These are phyloP conservation scores for Crossocerus cetratus DNA, from an alignment of 2,888 invertebrate genomes.

Conservation along the genomic window DNA sequence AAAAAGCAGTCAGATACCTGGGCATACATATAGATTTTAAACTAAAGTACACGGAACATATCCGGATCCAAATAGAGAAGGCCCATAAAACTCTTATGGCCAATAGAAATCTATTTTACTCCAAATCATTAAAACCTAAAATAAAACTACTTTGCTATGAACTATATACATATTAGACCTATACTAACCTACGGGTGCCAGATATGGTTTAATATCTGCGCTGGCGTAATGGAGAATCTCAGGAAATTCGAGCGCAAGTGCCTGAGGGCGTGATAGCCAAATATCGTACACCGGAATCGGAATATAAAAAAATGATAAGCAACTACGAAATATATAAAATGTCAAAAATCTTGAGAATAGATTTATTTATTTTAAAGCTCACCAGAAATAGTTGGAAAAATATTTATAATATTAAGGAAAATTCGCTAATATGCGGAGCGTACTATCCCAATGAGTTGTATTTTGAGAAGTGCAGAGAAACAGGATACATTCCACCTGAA, in stretches of 20 bases:
- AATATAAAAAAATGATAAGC: conserved; percentile 20
- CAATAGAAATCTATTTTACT: too few relatives aligned
- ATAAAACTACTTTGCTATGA: too few relatives aligned
- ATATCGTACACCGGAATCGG: conserved; percentile 12
- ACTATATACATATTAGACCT: too few relatives aligned
- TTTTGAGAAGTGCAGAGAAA: neutral
- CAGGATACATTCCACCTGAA: conserved; percentile 33
- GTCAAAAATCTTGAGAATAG: conserved; percentile 26
- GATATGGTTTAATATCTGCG: conserved; percentile 34
- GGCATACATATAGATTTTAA: conserved; percentile 10
- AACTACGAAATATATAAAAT: conserved; percentile 20
- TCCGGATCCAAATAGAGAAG: conserved; percentile 4
- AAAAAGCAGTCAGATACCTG: neutral
- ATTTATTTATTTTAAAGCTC: conserved; percentile 22
- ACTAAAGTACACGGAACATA: conserved; percentile 5
- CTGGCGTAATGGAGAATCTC: conserved; percentile 24
- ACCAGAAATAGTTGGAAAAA: neutral
- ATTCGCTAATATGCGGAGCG: conserved; percentile 10
- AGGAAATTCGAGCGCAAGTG: conserved; percentile 38
- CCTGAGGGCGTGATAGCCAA: conserved; percentile 18
- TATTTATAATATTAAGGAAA: neutral
- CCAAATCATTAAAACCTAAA: too few relatives aligned
- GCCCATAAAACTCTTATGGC: conserved; percentile 5
- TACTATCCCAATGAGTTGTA: neutral
- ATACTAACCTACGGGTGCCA: too few relatives aligned